phyloP scores from a whole-genome alignment of 2,113 vertebrate species.

The Aegithalos caudatus region DNA sequence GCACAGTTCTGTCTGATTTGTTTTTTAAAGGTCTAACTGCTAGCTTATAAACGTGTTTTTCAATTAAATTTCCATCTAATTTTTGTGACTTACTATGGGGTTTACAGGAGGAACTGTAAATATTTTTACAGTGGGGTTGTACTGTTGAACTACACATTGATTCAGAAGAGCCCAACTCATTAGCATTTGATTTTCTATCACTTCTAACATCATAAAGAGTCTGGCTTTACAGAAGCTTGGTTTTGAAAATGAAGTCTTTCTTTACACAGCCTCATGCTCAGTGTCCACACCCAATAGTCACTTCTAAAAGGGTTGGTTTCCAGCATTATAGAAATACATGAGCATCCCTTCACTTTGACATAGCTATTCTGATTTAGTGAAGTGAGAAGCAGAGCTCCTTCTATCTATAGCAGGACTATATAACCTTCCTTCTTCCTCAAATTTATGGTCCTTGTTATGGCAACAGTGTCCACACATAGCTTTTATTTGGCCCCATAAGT shows the following conservation, averaged over 20 bases:
- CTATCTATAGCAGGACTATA: background rate
- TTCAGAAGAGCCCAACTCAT: background rate
- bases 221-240: background rate
- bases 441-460: background rate
- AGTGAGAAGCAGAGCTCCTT: background rate
- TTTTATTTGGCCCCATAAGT: background rate
- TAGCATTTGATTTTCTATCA: background rate
- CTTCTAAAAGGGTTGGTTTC: background rate
- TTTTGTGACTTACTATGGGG: background rate
- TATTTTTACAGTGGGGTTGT: background rate
- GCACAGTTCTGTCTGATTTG: background rate
- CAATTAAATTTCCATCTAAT: background rate
- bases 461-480: background rate
- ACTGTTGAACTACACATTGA: background rate
- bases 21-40: background rate
- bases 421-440: background rate
- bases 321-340: background rate
- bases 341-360: background rate
- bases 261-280: background rate
- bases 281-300: background rate
- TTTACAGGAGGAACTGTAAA: background rate
- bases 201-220: background rate
- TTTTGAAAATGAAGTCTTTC: background rate
- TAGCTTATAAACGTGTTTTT: background rate
- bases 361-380: background rate